Conservation (phyloP, 2,888 invertebrate species). For the Hydrotaea diabolus region DNA sequence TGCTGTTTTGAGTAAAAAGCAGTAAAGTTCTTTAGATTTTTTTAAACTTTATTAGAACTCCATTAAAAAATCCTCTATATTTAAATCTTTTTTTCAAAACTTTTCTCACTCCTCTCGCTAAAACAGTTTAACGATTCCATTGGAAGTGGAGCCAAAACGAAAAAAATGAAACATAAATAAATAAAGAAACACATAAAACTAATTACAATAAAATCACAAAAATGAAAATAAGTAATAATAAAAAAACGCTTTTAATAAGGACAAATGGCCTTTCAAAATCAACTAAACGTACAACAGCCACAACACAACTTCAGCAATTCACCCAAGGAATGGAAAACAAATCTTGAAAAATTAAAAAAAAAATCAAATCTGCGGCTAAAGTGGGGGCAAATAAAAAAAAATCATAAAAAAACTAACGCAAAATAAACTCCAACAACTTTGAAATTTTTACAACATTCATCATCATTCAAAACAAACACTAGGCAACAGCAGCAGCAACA, state of each 20-base stretch:
- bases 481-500: not conserved
- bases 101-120: not conserved
- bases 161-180: conserved; percentile 24
- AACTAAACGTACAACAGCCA: conserved; percentile 64
- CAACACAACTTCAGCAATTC: conserved; percentile 13
- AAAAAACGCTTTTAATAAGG: conserved; percentile 64
- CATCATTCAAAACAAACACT: conserved; percentile 54
- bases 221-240: conserved; percentile 50
- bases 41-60: no score
- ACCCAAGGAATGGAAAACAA: conserved; percentile 28
- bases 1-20: no score
- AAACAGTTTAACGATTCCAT: conserved; percentile 15
- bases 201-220: conserved; percentile 63
- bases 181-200: conserved; percentile 59
- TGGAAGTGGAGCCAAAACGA: conserved; percentile 39
- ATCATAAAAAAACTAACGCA: conserved; percentile 38
- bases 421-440: conserved; percentile 54
- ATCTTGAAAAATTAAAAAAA: not conserved
- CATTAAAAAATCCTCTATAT: no score
- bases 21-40: no score
- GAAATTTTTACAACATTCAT: conserved; percentile 68
- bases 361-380: not conserved
- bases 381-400: not conserved
- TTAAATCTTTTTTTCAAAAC: not conserved
- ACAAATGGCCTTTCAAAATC: conserved; percentile 68